Evolutionary conservation across 2,113 vertebrate species (phyloP).

Genomic region (Mormyrus iriodes): DNA sequence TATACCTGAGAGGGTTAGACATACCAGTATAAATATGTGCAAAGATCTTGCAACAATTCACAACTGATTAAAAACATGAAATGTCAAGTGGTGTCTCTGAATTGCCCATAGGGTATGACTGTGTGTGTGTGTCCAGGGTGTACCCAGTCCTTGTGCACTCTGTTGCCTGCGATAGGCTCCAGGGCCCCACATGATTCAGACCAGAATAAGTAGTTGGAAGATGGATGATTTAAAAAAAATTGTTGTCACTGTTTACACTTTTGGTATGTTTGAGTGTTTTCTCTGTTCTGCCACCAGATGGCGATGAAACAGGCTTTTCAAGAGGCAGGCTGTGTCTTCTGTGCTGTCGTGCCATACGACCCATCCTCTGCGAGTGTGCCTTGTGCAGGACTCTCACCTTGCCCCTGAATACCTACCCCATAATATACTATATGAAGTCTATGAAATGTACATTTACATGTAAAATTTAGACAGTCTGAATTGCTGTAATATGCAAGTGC

Average conservation of each 20-base stretch:
- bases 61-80: background rate
- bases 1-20: background rate
- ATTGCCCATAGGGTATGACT: background rate
- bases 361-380: slow-evolving; percentile 39
- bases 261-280: background rate
- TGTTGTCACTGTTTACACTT: background rate
- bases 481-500: background rate
- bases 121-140: background rate
- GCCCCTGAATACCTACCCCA: background rate
- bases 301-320: slow-evolving; percentile 70
- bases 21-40: background rate
- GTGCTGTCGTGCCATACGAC: slow-evolving; percentile 56
- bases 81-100: background rate
- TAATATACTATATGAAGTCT: background rate
- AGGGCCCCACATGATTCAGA: background rate
- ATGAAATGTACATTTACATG: background rate
- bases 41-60: background rate
- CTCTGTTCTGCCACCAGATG: slow-evolving; percentile 53
- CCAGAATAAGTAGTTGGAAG: background rate
- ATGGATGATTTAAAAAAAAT: background rate
- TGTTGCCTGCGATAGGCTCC: background rate
- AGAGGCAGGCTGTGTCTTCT: slow-evolving; percentile 71
- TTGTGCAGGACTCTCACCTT: background rate
- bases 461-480: background rate
- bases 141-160: background rate